phyloP scores from a whole-genome alignment of 1,140 invertebrate species.

The Drosophila funebris region DNA sequence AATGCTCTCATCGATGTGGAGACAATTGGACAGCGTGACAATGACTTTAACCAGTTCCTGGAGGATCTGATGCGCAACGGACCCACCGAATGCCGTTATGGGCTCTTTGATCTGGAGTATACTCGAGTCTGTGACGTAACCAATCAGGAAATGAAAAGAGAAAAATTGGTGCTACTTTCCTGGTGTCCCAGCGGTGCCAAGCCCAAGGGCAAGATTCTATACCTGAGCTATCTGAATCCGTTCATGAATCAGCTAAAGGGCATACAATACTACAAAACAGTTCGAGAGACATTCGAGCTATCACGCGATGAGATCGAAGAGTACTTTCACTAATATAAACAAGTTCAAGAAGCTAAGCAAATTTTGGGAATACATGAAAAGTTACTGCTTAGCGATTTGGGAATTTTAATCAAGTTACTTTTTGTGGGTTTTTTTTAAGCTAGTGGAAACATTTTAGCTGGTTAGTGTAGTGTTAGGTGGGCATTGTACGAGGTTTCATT shows the following conservation, averaged over 20 bases:
- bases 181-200: constrained; percentile 28
- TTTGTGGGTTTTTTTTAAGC: not conserved
- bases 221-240: constrained; percentile 15
- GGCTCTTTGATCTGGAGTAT: constrained; percentile 35
- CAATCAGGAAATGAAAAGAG: constrained; percentile 4
- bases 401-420: not conserved
- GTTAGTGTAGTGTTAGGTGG: not conserved
- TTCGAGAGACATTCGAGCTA: not conserved
- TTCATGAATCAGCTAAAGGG: constrained; percentile 21
- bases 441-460: not conserved
- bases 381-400: not conserved
- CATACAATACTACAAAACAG: constrained; percentile 21
- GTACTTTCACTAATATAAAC: not conserved
- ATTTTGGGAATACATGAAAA: too few species aligned
- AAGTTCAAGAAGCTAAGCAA: too few species aligned
- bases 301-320: constrained; percentile 8
- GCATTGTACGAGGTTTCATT: too few species aligned
- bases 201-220: constrained; percentile 19
- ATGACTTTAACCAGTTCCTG: constrained; percentile 21
- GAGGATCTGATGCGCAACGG: constrained; percentile 24
- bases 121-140: constrained; percentile 16
- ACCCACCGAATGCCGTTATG: constrained; percentile 22
- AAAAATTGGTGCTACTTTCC: constrained; percentile 23
- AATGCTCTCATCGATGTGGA: constrained; percentile 13
- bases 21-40: constrained; percentile 8